Conservation (phyloP, 2,113 vertebrate genomes). For the Globicephala melas region DNA sequence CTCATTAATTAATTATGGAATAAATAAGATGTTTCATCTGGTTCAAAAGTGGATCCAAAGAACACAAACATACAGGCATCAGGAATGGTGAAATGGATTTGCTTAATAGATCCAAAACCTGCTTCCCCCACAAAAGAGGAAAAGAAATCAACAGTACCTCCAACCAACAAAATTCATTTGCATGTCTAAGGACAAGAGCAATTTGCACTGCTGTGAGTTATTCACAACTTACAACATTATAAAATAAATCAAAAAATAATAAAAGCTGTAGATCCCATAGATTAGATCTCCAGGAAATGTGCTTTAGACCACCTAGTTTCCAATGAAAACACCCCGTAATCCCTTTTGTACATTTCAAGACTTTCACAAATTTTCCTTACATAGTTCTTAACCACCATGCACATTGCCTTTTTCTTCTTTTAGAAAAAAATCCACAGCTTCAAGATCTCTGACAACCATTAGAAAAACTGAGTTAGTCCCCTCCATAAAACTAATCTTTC, state of each 20-base stretch:
- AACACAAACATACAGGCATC: not conserved
- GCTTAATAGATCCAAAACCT: not conserved
- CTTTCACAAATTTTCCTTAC: not conserved
- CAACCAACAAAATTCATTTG: not conserved
- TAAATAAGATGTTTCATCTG: not conserved
- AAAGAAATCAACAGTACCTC: not conserved
- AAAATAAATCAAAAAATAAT: not conserved
- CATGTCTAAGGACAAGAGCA: not conserved
- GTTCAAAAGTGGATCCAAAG: not conserved
- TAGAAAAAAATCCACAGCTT: not conserved
- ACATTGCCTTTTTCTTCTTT: not conserved
- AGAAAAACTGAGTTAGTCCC: not conserved
- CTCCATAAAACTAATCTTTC: conserved; percentile 9
- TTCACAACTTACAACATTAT: not conserved
- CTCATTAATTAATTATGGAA: not conserved
- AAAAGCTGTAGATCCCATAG: not conserved
- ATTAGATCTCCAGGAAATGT: not conserved
- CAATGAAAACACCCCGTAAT: not conserved
- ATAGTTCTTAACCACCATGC: not conserved
- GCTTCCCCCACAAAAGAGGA: not conserved
- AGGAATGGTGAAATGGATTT: not conserved
- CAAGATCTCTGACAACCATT: not conserved
- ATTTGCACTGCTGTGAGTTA: not conserved
- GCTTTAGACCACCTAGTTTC: not conserved
- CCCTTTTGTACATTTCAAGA: not conserved